These are phyloP conservation scores for Clanis bilineata DNA, from an alignment of 2,888 invertebrate species.

Conservation along the genomic window DNA sequence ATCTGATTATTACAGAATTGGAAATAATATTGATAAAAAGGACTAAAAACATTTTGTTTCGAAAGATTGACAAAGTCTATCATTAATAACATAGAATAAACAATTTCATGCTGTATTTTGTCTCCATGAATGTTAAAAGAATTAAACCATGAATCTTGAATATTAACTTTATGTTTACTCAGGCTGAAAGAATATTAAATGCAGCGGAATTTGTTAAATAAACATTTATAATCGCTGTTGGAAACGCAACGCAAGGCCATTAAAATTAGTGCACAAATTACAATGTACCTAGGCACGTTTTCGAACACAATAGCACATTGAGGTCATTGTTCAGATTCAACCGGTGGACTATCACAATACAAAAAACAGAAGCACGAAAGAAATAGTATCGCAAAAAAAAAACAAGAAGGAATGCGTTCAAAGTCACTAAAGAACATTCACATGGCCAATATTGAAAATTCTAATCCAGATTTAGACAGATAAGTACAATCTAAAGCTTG, in stretches of 20 bases:
- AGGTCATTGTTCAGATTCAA: constrained; percentile 39
- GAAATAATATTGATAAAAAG: no score
- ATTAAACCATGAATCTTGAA: no score
- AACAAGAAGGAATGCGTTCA: neutral
- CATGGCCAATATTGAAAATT: neutral
- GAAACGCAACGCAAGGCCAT: constrained; percentile 46
- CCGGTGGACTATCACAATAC: constrained; percentile 21
- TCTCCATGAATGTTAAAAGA: no score
- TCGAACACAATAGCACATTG: constrained; percentile 24
- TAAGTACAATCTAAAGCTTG: neutral
- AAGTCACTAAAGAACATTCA: neutral
- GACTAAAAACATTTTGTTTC: no score
- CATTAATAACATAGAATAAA: no score
- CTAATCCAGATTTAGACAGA: neutral
- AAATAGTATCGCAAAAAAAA: neutral
- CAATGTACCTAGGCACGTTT: constrained; percentile 14
- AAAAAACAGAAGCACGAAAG: constrained; percentile 22
- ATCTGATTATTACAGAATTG: no score
- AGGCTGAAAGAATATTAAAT: neutral
- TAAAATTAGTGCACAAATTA: constrained; percentile 46
- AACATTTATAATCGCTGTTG: neutral
- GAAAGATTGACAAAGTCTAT: no score
- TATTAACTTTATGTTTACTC: neutral
- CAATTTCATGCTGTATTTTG: no score
- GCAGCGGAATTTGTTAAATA: neutral